Evolutionary conservation across 2,113 vertebrate species (phyloP).

Genomic region (Scophthalmus maximus): DNA sequence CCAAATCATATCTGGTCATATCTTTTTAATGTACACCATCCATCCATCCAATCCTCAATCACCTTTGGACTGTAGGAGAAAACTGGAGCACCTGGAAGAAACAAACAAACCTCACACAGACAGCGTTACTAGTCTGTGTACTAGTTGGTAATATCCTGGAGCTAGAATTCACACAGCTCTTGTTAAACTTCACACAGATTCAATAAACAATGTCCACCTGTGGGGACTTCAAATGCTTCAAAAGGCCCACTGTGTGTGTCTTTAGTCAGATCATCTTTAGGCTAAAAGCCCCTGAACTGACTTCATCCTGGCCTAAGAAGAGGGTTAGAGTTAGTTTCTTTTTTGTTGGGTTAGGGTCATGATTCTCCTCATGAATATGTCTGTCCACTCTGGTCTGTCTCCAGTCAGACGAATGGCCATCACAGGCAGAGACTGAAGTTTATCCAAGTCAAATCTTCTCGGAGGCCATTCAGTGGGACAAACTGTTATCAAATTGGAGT

Average conservation of each 20-base stretch:
- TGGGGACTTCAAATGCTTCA: too few relatives aligned
- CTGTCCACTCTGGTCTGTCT: conserved; percentile 10
- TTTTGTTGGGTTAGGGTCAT: too few relatives aligned
- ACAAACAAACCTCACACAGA: not conserved
- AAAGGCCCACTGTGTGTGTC: not conserved
- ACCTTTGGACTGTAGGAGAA: not conserved
- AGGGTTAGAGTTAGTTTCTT: too few relatives aligned
- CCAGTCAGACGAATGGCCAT: not conserved
- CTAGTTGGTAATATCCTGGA: too few relatives aligned
- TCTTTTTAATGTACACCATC: not conserved
- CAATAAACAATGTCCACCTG: too few relatives aligned
- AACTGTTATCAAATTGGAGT: not conserved
- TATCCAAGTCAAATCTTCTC: not conserved
- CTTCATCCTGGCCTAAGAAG: too few relatives aligned
- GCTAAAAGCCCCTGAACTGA: conserved; percentile 1
- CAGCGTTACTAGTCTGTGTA: too few relatives aligned
- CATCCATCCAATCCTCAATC: not conserved
- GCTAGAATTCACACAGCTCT: too few relatives aligned
- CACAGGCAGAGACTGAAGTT: too few relatives aligned
- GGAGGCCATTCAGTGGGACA: not conserved
- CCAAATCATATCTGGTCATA: not conserved
- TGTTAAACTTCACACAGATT: too few relatives aligned
- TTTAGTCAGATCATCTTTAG: not conserved
- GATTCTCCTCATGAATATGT: not conserved
- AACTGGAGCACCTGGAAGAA: conserved; percentile 1